Conservation (phyloP, 2,113 vertebrate species). For the Nothoprocta perdicaria region DNA sequence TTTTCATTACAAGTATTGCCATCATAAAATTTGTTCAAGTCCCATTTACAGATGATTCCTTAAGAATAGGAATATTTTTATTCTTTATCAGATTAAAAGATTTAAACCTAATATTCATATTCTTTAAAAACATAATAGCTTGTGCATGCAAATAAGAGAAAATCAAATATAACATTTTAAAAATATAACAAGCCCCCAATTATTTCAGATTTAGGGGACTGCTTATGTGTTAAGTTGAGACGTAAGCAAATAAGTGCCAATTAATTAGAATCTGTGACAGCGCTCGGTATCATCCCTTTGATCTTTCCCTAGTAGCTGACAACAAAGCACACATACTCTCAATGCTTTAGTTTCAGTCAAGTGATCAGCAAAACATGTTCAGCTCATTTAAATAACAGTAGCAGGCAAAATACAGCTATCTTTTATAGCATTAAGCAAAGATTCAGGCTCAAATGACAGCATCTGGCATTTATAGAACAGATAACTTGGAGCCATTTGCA, state of each 20-base stretch:
- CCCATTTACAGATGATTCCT: not conserved
- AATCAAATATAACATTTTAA: not conserved
- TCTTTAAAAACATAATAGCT: not conserved
- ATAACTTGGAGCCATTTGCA: conserved; percentile 61
- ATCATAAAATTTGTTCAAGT: not conserved
- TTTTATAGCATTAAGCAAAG: conserved; percentile 59
- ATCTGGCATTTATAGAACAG: conserved; percentile 64
- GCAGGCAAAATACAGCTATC: conserved; percentile 60
- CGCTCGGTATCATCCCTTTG: conserved; percentile 21
- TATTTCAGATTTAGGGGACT: conserved; percentile 36
- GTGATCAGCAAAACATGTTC: conserved; percentile 44
- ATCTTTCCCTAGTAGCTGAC: conserved; percentile 48
- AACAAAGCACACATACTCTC: conserved; percentile 59
- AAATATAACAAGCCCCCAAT: conserved; percentile 9
- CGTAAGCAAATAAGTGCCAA: conserved; percentile 35
- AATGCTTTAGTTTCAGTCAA: conserved; percentile 68
- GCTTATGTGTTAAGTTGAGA: conserved; percentile 41
- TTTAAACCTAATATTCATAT: not conserved
- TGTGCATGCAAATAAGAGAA: not conserved
- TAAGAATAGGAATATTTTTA: not conserved
- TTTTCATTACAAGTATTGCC: not conserved
- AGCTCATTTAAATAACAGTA: conserved; percentile 73
- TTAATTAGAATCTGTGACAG: conserved; percentile 39
- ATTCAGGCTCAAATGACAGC: conserved; percentile 61
- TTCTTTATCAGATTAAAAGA: not conserved